Conservation (phyloP, 2,797 vertebrate genomes). For the Gallinago stenura region DNA sequence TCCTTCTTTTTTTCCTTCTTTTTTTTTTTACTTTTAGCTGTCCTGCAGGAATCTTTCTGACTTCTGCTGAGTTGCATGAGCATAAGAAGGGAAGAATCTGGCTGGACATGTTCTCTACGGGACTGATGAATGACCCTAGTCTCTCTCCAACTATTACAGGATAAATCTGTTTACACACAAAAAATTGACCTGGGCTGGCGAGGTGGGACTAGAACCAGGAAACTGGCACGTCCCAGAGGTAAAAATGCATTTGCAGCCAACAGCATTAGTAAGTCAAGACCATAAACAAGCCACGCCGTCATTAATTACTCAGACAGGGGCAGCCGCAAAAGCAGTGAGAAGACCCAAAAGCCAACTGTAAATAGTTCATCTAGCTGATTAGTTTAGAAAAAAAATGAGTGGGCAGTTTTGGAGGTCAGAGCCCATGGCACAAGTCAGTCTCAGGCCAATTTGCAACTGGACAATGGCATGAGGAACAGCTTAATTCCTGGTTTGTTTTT, state of each 20-base stretch:
- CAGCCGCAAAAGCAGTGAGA: slow-evolving; percentile 65
- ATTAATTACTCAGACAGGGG: slow-evolving; percentile 80
- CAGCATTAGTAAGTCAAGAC: slow-evolving; percentile 78
- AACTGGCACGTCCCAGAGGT: slow-evolving; percentile 75
- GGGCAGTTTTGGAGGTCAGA: slow-evolving; percentile 58
- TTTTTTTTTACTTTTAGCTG: not conserved
- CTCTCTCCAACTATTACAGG: slow-evolving; percentile 71
- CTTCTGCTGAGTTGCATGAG: not conserved
- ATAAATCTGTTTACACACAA: slow-evolving; percentile 78
- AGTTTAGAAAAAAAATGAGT: slow-evolving; percentile 55
- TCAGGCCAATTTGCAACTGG: slow-evolving; percentile 57
- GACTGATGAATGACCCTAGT: slow-evolving; percentile 71
- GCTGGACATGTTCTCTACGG: slow-evolving; percentile 7
- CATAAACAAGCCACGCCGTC: slow-evolving; percentile 72
- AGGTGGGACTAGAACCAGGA: slow-evolving; percentile 75
- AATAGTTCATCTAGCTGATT: slow-evolving; percentile 69
- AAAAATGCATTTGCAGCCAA: slow-evolving; percentile 76
- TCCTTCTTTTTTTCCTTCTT: not conserved
- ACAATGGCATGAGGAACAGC: slow-evolving; percentile 41
- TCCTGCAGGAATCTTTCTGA: not conserved
- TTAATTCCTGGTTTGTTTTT: not conserved
- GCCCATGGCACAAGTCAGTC: slow-evolving; percentile 43
- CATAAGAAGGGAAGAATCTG: slow-evolving; percentile 24
- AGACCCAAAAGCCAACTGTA: slow-evolving; percentile 75
- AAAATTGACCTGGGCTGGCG: slow-evolving; percentile 77